Evolutionary conservation across 2,888 invertebrate species (phyloP).

Genomic region (Aricia artaxerxes): DNA sequence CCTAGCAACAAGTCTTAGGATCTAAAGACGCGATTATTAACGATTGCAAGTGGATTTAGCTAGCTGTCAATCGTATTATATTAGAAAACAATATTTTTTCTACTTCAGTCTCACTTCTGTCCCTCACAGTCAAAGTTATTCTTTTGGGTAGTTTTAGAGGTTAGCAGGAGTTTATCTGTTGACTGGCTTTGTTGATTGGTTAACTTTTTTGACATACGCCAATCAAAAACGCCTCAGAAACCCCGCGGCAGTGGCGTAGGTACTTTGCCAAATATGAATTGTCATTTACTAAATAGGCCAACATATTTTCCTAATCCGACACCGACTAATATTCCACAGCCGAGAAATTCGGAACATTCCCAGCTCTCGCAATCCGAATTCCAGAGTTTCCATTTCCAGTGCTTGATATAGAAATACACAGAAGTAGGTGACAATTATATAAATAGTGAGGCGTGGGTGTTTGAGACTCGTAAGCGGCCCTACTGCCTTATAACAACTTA

Average conservation of each 20-base stretch:
- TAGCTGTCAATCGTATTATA: background rate
- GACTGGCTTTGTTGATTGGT: no score
- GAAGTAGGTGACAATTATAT: background rate
- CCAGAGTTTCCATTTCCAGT: background rate
- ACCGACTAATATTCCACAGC: background rate
- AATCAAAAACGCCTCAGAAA: no score
- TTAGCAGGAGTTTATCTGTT: no score
- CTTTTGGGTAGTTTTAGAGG: no score
- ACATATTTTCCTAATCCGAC: no score
- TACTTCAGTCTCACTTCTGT: no score
- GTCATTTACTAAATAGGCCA: no score
- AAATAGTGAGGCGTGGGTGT: background rate
- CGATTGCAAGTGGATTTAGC: background rate
- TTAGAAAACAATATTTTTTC: no score
- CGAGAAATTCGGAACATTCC: background rate
- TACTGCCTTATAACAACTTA: background rate
- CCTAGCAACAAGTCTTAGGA: slow-evolving; percentile 20
- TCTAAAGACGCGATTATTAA: background rate
- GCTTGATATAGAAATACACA: background rate
- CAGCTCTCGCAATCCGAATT: background rate
- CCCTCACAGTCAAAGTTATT: no score
- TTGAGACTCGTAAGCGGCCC: background rate
- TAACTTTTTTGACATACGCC: no score
- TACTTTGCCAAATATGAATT: no score
- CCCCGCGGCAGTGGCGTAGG: no score